phyloP scores from a whole-genome alignment of 2,797 vertebrate species.

The Enteromius viviparus region DNA sequence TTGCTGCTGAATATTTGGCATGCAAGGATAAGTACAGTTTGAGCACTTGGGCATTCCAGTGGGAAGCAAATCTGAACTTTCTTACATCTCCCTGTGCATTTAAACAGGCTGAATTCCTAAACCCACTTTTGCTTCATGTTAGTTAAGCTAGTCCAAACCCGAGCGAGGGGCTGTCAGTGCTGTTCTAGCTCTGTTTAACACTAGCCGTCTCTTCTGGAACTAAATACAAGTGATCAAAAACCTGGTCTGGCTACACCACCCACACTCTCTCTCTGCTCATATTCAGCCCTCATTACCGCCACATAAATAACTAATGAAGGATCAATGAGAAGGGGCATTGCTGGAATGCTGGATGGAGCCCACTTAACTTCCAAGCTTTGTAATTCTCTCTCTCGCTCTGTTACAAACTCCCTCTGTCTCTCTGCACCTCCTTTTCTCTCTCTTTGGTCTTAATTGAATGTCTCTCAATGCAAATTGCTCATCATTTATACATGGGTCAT shows the following conservation, averaged over 20 bases:
- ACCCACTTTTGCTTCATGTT: neutral
- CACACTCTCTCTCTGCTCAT: conserved; percentile 46
- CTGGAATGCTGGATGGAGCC: conserved; percentile 63
- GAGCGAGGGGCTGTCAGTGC: conserved; percentile 35
- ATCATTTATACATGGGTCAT: conserved; percentile 69
- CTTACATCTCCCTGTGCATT: neutral
- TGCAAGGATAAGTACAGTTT: conserved; percentile 57
- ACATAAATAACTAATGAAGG: conserved; percentile 70
- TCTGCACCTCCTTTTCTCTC: conserved; percentile 50
- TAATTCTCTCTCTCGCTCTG: conserved; percentile 37
- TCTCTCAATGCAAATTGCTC: conserved; percentile 69
- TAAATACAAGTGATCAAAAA: conserved; percentile 64
- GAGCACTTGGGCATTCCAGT: conserved; percentile 38
- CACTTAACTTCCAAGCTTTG: conserved; percentile 64
- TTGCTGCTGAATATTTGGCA: conserved; percentile 68
- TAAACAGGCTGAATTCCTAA: conserved; percentile 30
- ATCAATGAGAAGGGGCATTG: conserved; percentile 67
- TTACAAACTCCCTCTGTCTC: conserved; percentile 57
- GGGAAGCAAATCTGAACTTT: conserved; percentile 26
- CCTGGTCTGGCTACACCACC: conserved; percentile 45
- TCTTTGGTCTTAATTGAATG: conserved; percentile 69
- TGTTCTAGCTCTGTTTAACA: conserved; percentile 56
- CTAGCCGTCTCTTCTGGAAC: conserved; percentile 53
- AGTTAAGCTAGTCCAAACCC: conserved; percentile 12
- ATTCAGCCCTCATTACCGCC: conserved; percentile 68